phyloP scores from a whole-genome alignment of 92 coral and sea anemone genomes.

The Parazoanthus atlanticus region DNA sequence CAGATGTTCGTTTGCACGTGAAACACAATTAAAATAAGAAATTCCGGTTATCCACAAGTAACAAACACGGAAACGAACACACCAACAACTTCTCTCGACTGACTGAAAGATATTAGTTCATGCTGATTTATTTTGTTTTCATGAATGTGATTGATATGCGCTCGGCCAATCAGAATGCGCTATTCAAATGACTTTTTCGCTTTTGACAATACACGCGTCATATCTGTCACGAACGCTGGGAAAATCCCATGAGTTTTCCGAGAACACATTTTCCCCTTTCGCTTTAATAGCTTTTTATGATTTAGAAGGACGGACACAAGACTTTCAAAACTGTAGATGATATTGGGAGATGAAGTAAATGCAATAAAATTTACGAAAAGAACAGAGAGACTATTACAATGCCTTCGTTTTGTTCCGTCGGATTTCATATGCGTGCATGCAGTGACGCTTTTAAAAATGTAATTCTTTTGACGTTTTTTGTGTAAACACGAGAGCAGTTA shows the following conservation, averaged over 20 bases:
- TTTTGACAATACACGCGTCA: conserved; percentile 3
- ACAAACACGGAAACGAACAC: not conserved
- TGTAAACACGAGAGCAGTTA: not conserved
- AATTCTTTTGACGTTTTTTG: not conserved
- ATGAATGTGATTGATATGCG: conserved; percentile 19
- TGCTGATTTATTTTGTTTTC: conserved; percentile 38
- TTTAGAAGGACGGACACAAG: not conserved
- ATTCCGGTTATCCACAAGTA: not conserved
- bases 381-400: not conserved
- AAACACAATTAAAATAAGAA: not conserved
- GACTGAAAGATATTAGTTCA: conserved; percentile 31
- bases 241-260: conserved; percentile 10
- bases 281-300: too few relatives aligned
- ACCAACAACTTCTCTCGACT: not conserved
- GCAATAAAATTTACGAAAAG: too few relatives aligned
- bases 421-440: not conserved
- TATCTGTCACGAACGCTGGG: conserved; percentile 35
- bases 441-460: too few relatives aligned
- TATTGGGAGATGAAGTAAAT: not conserved
- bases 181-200: not conserved
- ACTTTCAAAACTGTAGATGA: not conserved
- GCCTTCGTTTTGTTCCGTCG: not conserved
- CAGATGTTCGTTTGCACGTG: not conserved
- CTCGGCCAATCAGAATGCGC: conserved; percentile 26
- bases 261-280: not conserved